These are phyloP conservation scores for Ciconia nigra DNA, from an alignment of 2,797 vertebrate genomes.

Conservation along the genomic window DNA sequence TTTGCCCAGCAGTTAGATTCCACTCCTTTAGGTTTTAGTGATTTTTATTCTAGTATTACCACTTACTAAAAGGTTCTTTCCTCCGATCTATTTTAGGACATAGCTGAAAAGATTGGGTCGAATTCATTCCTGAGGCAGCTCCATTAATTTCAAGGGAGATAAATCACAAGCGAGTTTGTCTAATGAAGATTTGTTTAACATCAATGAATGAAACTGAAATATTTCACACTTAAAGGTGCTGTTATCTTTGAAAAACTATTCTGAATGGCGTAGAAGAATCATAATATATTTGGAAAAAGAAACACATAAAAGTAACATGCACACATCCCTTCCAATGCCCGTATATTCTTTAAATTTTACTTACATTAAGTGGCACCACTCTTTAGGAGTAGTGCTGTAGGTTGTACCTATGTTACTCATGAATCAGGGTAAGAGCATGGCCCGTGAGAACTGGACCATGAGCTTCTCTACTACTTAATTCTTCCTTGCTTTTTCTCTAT, in stretches of 20 bases:
- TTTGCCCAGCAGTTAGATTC: neutral
- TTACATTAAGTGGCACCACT: neutral
- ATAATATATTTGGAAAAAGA: neutral
- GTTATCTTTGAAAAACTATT: neutral
- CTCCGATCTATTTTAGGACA: neutral
- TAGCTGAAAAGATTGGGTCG: neutral
- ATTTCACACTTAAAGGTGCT: neutral
- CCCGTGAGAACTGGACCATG: neutral
- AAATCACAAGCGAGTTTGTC: neutral
- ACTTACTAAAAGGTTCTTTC: neutral
- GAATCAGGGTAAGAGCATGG: neutral
- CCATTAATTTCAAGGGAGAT: neutral
- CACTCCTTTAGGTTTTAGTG: neutral
- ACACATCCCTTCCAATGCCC: neutral
- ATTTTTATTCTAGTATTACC: neutral
- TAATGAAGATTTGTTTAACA: neutral
- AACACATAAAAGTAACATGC: fast-evolving
- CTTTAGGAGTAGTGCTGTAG: neutral
- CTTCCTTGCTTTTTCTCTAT: neutral
- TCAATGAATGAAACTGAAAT: neutral
- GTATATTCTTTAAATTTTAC: neutral
- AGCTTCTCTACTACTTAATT: neutral
- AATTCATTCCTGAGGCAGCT: neutral
- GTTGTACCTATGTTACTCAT: neutral
- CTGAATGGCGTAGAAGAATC: neutral